Evolutionary conservation across 1,140 invertebrate species (phyloP), one percentile per base, ranked within the genome.

Genomic region (Globodera ellingtonae): DNA sequence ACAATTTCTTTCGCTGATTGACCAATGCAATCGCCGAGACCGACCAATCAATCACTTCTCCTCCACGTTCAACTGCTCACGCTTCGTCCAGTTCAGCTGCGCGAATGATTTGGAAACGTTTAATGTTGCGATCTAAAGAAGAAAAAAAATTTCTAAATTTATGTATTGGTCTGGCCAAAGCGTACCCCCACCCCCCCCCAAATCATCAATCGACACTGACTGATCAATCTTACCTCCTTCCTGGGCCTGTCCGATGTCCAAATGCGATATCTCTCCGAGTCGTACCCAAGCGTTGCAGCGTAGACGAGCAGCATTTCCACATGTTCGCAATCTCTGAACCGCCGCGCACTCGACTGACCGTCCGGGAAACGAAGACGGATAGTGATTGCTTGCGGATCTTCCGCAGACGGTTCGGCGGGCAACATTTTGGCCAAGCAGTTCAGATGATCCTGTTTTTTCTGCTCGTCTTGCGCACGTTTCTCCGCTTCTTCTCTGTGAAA

Each of bases 261-360:
- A 46, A 82, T 56, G 67, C 82, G 82, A 79, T 86, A 74, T n/a
- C 73, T 47, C 4, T 56, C 56, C 52, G 71, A 59, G 0, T 85
- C 82, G 59, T 62, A 84, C 13, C 83, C 83, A 13, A 84, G 47
- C n/a, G 83, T 84, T 65, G 80, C 83, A n/a, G 84, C 83, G 72
- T 78, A 84, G 46, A 62, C 78, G 15, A 79, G 50, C 44, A 85
- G 70, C 77, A 67, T 74, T 44, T 79, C 67, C 15, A 85, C 48
- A 35, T 65, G n/a, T 35, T 85, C 84, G 35, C 66, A 56, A n/a
- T 59, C 62, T 15, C 50, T 50, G 74, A 85, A 85, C 56, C 84
- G 84, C 21, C 84, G 84, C 48, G 77, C 65, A 70, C 78, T 84
- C n/a, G 75, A 15, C 18, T 83, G 72, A 13, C 84, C 84, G 44